Percentiles rank a stretch among this genome's conserved stretches.
These are phyloP conservation scores for Ophion costatus DNA, from an alignment of 2,888 invertebrate genomes.

Conservation along the genomic window DNA sequence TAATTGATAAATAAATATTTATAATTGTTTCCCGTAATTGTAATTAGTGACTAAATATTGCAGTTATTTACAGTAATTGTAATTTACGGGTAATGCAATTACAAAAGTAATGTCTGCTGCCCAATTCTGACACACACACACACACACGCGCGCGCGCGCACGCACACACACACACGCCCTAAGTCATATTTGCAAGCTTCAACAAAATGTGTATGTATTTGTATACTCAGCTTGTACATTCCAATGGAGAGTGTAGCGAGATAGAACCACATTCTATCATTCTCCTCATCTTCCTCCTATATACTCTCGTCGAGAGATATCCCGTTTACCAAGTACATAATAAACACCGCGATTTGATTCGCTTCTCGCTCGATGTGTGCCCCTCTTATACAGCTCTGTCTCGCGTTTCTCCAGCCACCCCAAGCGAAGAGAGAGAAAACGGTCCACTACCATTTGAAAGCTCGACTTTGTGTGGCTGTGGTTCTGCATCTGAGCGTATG, in stretches of 20 bases:
- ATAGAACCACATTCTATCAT: slow-evolving; percentile 1
- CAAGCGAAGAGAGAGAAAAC: slow-evolving; percentile 39
- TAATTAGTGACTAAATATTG: too few species aligned
- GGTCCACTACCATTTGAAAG: slow-evolving; percentile 48
- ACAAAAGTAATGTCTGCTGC: too few species aligned
- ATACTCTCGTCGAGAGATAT: slow-evolving; percentile 30
- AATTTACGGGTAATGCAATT: too few species aligned
- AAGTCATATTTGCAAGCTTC: too few species aligned
- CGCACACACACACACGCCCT: too few species aligned
- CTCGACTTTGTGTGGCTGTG: background rate
- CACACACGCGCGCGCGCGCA: too few species aligned
- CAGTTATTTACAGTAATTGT: too few species aligned
- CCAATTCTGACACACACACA: too few species aligned
- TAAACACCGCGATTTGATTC: slow-evolving; percentile 77
- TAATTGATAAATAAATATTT: too few species aligned
- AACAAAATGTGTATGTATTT: background rate
- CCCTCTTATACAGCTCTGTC: slow-evolving; percentile 34
- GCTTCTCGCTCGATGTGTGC: slow-evolving; percentile 69
- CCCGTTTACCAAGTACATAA: slow-evolving; percentile 72
- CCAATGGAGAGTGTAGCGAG: slow-evolving; percentile 36
- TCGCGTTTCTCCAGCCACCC: slow-evolving; percentile 56
- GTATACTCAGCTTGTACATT: slow-evolving; percentile 24
- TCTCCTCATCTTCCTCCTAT: background rate
- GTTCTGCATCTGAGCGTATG: background rate
- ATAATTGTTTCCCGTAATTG: too few species aligned